Base-by-base conservation (phyloP, 2,113 vertebrate species). In the Megaptera novaeangliae region DNA sequence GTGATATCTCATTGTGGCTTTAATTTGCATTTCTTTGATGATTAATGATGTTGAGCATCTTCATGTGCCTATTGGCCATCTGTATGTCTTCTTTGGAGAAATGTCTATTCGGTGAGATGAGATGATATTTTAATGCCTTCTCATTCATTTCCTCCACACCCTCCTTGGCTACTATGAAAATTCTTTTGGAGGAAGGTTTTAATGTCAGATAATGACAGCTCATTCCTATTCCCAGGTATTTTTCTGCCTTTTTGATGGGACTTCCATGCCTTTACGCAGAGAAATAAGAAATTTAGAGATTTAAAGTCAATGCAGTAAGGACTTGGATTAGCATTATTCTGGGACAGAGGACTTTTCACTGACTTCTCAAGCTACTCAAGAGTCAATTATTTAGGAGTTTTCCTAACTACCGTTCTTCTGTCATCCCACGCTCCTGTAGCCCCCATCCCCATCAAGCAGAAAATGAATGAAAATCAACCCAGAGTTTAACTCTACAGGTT, bases 171-270 rank as follows among this genome's bases (percentile, higher is more conserved):
- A 74, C 59, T 95, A 39, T 88, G 66, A 94, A 88, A 91, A 88
- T 44, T 88, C 12, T 78, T 86, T 91, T 91, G 41, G 36, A 95
- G 88, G 31, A 68, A 84, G 69, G n/a, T 86, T 66, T 77, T 96
- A 97, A 96, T 89, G 66, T 46, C 34, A 72, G 34, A 91, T 78
- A 86, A 94, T 87, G 71, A 77, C 36, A 95, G 36, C 93, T 78
- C 29, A 83, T 97, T 95, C 17, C 36, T 87, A 77, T 74, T 96
- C 21, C 12, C 3, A 27, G 57, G 21, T 13, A 82, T 71, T 81
- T 84, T 71, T 44, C 21, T 59, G 39, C 13, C 4, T 85, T 85
- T 57, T 77, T 96, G 27, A 68, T 84, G 31, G 39, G 14, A 0
- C 15, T 85, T 88, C 31, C 25, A 64, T 41, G 31, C 7, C 8